Evolutionary conservation across 2,113 vertebrate species (phyloP), one percentile per base, ranked within the genome.

Genomic region (Speoplatyrhinus poulsoni): DNA sequence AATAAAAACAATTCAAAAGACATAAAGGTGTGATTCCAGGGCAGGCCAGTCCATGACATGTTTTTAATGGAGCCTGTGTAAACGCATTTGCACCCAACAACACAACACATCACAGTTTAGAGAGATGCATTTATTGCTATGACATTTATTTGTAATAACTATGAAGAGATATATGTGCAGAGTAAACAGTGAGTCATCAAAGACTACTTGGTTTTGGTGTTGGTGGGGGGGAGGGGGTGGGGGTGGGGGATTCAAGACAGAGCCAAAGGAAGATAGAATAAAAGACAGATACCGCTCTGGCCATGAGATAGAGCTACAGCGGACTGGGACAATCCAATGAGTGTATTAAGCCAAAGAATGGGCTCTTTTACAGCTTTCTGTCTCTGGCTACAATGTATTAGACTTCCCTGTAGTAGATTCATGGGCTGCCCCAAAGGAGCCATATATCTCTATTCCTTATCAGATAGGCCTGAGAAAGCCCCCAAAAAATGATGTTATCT

Each of bases 391-490:
- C 5, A 76, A 64, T 67, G 10, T 11, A 46, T 56, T 57, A 53
- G 36, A 58, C 68, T 75, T 67, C 52, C 8, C 3, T 56, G 32
- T 70, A 69, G 74, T 48, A 66, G 75, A 83, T 77, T 26, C 26
- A 26, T 70, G 55, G 36, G 36, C 36, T 60, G 41, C 4, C 46
- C 65, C 6, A 32, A 70, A 58, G 52, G 26, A n/a, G 58, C 41
- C 33, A 61, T 58, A 60, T 61, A 57, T 72, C 49, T 54, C 62
- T 73, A 53, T 69, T 62, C 47, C 62, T 41, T 41, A 32, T 68
- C 65, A 67, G 59, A 67, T 52, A 56, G 60, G 54, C 50, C 59
- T 17, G 67, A 76, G 76, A 72, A 70, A 80, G 32, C 69, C 26
- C 26, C 26, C 11, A 80, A 58, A 72, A 65, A 60, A 52, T 8